Percentiles rank a stretch among this genome's conserved stretches.
Evolutionary conservation across 2,113 vertebrate genomes (phyloP).

Genomic region (Albula glossodonta): DNA sequence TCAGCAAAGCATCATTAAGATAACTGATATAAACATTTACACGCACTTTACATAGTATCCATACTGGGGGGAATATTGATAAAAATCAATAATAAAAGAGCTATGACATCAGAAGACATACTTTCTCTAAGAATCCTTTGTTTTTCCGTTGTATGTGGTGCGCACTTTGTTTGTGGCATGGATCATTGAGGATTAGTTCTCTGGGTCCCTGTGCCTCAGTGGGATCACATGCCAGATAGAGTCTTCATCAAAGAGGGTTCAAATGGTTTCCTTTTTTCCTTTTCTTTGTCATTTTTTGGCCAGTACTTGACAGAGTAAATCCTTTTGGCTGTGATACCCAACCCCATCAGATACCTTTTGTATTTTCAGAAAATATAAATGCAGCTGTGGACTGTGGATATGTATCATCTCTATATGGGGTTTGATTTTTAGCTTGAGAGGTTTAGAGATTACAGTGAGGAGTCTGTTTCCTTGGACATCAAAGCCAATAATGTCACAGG

Average conservation of each 20-base stretch:
- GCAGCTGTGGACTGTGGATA: background rate
- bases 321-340: background rate
- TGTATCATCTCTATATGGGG: background rate
- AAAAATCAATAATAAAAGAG: background rate
- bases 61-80: background rate
- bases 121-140: background rate
- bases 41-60: background rate
- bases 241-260: slow-evolving; percentile 11
- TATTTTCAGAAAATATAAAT: background rate
- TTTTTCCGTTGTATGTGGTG: background rate
- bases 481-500: background rate
- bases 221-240: background rate
- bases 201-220: background rate
- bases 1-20: no score
- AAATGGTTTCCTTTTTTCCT: background rate
- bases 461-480: background rate
- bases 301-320: background rate
- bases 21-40: no score
- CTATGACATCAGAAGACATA: background rate
- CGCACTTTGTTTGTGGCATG: background rate
- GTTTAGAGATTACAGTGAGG: background rate
- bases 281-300: background rate
- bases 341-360: background rate
- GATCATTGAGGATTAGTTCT: slow-evolving; percentile 5
- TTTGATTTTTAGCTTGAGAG: background rate